Conservation (phyloP, 1,140 invertebrate genomes). For the Tetramorium parvispinum region DNA sequence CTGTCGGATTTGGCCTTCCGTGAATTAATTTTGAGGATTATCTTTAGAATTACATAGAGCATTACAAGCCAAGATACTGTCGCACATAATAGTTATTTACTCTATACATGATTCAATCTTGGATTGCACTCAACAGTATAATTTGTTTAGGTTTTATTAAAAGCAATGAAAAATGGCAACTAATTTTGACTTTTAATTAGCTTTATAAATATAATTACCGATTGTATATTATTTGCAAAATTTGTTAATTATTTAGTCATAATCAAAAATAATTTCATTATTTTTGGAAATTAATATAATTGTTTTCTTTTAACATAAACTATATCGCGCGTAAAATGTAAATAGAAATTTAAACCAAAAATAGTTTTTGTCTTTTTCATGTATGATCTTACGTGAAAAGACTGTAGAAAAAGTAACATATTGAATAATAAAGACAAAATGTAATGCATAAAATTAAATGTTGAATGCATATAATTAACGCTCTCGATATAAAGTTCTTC, state of each 20-base stretch:
- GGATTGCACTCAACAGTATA: neutral
- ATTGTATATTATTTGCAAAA: neutral
- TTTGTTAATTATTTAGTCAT: neutral
- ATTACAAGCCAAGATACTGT: conserved; percentile 29
- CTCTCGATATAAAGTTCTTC: neutral
- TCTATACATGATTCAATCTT: neutral
- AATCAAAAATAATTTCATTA: conserved; percentile 11
- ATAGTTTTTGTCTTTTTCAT: neutral
- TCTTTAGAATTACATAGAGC: conserved; percentile 15
- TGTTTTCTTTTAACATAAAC: neutral
- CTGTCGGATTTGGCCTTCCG: neutral
- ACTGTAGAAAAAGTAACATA: neutral
- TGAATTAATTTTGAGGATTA: conserved; percentile 62
- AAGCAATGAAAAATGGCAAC: neutral
- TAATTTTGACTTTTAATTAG: neutral
- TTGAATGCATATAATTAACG: neutral
- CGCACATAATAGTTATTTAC: neutral
- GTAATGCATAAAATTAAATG: neutral
- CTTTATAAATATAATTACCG: neutral
- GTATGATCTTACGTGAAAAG: neutral
- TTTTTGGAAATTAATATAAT: neutral
- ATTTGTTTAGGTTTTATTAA: neutral
- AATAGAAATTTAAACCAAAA: neutral
- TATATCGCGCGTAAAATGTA: neutral
- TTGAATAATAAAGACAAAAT: neutral